Base-by-base conservation (phyloP, 2,113 vertebrate genomes). In the Oxyura jamaicensis region DNA sequence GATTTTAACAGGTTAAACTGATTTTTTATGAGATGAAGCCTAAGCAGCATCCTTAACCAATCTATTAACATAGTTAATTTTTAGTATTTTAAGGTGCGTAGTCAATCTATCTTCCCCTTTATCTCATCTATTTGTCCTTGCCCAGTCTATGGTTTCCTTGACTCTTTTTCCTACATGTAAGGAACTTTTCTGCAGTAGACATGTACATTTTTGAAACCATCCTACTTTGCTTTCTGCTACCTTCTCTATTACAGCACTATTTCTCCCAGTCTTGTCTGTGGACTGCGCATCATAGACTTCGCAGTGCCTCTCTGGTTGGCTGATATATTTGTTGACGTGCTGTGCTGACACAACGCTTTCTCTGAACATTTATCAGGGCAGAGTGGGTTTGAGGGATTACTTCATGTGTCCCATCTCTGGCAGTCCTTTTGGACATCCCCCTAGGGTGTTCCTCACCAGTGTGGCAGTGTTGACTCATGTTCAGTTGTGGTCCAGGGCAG, bases 381-480 rank as follows among this genome's bases (percentile, higher is more conserved):
- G 16, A 74, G 15, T 17, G 53, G 8, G 10, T 59, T 69, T 65
- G n/a, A 17, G n/a, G 21, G 13, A 82, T 88, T 85, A 23, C 22
- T 88, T 91, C 29, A 48, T 36, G 31, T n/a, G 26, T 88, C 58
- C 23, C 0, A 1, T n/a, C 59, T 63, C 63, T 53, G 48, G 23
- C 42, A 67, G 50, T 36, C 33, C 25, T 67, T 77, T 77, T 10
- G 66, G 33, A 23, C 35, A 59, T 29, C 12, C 13, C 31, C 15
- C 0, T 1, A 28, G 31, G 3, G 6, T 25, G 53, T 41, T 26
- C 0, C 11, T 22, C n/a, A 65, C 33, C 19, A 73, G 16, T 22
- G 19, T 65, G 39, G 31, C 66, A 74, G 6, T 1, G 0, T 42
- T 63, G 69, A 88, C 53, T 53, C 36, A 53, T 28, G 17, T 66